Evolutionary conservation across 2,113 vertebrate species (phyloP), one percentile per base, ranked within the genome.

Genomic region (Egretta garzetta): DNA sequence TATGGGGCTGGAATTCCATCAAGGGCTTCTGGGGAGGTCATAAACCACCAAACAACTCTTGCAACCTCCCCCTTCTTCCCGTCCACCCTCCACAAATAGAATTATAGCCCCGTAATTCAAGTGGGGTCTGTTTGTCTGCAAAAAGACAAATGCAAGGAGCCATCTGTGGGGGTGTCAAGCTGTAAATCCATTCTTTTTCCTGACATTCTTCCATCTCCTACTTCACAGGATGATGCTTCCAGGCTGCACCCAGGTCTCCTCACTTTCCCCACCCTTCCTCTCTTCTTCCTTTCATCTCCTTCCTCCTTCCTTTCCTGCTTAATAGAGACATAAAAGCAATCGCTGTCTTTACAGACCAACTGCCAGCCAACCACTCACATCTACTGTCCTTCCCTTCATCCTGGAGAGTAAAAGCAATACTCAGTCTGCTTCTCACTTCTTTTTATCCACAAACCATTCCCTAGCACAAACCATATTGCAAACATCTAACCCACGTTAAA

Each of bases 1-100:
- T 97, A 97, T 27, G 90, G 93, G 92, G 80, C 86, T 98, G 90
- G 96, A 97, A 98, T 98, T 97, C 94, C 96, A 97, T 90, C 97
- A 92, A 77, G 97, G 87, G 85, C 59, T 98, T 96, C 95, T 98
- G 88, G 70, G 87, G 91, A 97, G 96, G 88, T 92, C 73, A 35
- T 97, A 98, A 98, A 97, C 90, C 84, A 82, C 39, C 58, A 49
- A 64, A n/a, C 13, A 86, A 76, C 47, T 85, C 93, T 72, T 9
- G 5, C 35, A 93, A 8, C 43, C 60, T 77, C 22, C 55, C 50
- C 47, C 28, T 6, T 14, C 59, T 90, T 60, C 89, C 86, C 1
- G 0, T 91, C 24, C 80, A 75, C 68, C 15, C 2, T 92, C 82
- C 53, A 63, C 89, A 95, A 79, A 63, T 23, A 86, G 77, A 93